Evolutionary conservation across 2,888 invertebrate species (phyloP).

Genomic region (Microdon myrmicae): DNA sequence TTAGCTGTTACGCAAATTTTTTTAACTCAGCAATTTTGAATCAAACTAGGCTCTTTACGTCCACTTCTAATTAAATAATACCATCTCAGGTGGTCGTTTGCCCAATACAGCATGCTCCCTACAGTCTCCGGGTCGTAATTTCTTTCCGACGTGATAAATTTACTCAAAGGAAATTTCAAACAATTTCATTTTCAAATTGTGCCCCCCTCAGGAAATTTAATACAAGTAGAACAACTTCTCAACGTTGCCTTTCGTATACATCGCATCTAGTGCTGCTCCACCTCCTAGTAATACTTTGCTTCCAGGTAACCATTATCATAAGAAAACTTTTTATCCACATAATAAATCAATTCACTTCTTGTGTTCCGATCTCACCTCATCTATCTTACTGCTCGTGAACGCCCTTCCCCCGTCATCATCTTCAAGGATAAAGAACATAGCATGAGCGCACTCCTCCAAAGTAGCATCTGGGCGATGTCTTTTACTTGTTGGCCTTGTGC

Average conservation of each 20-base stretch:
- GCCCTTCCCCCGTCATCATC: background rate
- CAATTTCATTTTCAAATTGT: conserved; percentile 43
- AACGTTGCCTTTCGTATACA: conserved; percentile 19
- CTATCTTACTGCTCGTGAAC: conserved; percentile 19
- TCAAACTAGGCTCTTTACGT: too few relatives aligned
- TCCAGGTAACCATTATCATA: conserved; percentile 28
- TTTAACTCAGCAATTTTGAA: too few relatives aligned
- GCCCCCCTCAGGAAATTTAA: conserved; percentile 25
- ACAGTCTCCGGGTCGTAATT: conserved; percentile 2
- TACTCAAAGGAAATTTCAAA: conserved; percentile 41
- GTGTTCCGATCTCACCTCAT: conserved; percentile 49
- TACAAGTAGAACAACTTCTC: conserved; percentile 13
- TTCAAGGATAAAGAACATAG: too few relatives aligned
- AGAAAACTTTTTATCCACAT: conserved; percentile 47
- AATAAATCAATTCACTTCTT: conserved; percentile 51
- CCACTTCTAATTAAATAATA: too few relatives aligned
- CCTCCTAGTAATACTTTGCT: background rate
- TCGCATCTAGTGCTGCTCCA: conserved; percentile 12
- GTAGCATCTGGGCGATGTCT: background rate
- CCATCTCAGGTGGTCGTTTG: conserved; percentile 37
- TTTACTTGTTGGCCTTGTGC: background rate
- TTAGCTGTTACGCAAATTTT: too few relatives aligned
- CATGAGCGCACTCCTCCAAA: too few relatives aligned
- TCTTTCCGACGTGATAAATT: conserved; percentile 43
- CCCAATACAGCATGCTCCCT: conserved; percentile 17